Evolutionary conservation across 2,113 vertebrate genomes (phyloP), one percentile per base, ranked within the genome.

Genomic region (Rhinolophus ferrumequinum): DNA sequence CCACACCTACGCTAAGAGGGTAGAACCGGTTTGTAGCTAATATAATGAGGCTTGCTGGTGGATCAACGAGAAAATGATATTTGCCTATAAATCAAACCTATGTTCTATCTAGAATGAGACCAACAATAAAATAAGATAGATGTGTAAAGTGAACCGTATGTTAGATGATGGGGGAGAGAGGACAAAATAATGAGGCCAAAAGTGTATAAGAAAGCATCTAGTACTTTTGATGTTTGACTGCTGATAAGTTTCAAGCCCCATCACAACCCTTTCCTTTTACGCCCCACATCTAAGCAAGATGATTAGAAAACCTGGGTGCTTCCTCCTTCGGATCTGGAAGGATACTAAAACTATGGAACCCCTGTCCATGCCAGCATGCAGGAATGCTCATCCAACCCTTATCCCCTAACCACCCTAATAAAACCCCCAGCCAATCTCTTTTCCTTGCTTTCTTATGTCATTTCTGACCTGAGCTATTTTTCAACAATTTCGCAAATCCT

Each of bases 291-390:
- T 44, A 11, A 87, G 7, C 33, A 77, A 54, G 13, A 9, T 26
- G 22, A 35, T 44, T 22, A 26, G 16, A 60, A 83, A 19, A 62
- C 6, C 16, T 15, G 2, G 44, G 6, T 35, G 18, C 50, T 70
- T 12, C 10, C 4, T 56, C 14, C 22, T 11, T 52, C 86, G 94
- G 11, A 15, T 28, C 19, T 24, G 14, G 6, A 24, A 56, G 21
- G 8, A 70, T 26, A 16, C 58, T n/a, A 64, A 86, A 73, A 22
- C 24, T 24, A 62, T 62, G 60, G 24, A 69, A 8, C 15, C 21
- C 5, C 33, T 1, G 14, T 64, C 24, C 14, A 24, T 4, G 16
- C 41, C 24, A n/a, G 3, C 1, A 0, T 52, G 24, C 52, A 24
- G 1, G 22, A 77, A 50, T 54, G 22, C 18, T n/a, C 8, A 0